Percentiles rank a stretch among this genome's conserved stretches.
Conservation (phyloP, 2,888 invertebrate species). For the Chrysomela aeneicollis region DNA sequence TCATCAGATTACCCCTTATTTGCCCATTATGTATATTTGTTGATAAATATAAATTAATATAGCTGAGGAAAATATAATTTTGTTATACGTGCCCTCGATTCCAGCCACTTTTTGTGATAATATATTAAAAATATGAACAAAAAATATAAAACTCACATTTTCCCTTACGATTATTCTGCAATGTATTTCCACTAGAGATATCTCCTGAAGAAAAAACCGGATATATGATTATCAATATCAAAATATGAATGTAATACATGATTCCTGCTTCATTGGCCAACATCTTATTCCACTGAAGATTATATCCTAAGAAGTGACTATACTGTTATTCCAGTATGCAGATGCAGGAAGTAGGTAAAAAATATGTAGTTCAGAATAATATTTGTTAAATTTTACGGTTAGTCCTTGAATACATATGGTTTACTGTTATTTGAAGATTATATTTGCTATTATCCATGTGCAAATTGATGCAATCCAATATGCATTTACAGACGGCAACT, state of each 20-base stretch:
- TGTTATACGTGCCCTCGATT: too few relatives aligned
- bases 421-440: not conserved
- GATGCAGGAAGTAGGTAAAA: not conserved
- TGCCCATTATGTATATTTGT: too few relatives aligned
- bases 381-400: not conserved
- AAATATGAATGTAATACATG: not conserved
- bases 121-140: too few relatives aligned
- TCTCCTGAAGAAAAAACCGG: not conserved
- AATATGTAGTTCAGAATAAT: not conserved
- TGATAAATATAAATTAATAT: too few relatives aligned
- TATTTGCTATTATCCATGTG: not conserved
- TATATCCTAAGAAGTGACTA: not conserved
- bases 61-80: too few relatives aligned
- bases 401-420: not conserved
- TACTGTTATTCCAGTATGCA: not conserved
- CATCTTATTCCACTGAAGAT: not conserved
- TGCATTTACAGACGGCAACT: too few relatives aligned
- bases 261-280: not conserved
- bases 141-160: constrained; percentile 1
- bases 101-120: too few relatives aligned
- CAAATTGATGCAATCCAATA: not conserved
- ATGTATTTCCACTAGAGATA: not conserved
- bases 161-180: not conserved
- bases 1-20: too few relatives aligned
- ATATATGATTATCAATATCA: not conserved